Evolutionary conservation across 2,797 vertebrate species (phyloP).

Genomic region (Tympanoctomys barrerae): DNA sequence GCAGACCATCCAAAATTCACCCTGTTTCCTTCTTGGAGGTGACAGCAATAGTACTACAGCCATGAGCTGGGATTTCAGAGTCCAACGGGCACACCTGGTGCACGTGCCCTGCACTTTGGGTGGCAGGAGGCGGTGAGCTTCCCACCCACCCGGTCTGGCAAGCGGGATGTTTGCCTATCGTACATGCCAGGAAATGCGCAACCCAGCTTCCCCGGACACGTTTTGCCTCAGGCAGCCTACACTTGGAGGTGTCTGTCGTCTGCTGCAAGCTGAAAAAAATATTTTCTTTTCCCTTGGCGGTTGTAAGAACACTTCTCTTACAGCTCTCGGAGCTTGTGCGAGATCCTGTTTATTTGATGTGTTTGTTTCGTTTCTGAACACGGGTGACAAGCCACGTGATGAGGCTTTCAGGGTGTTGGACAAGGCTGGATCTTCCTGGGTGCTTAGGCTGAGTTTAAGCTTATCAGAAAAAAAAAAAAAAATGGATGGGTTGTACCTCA

Average conservation of each 20-base stretch:
- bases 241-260: not conserved
- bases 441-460: rapidly evolving
- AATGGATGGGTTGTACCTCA: not conserved
- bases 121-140: not conserved
- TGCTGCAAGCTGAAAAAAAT: not conserved
- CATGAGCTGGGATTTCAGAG: not conserved
- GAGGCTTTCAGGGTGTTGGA: not conserved
- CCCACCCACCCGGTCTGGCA: not conserved
- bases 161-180: not conserved
- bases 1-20: no score
- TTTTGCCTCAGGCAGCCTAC: not conserved
- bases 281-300: not conserved
- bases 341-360: not conserved
- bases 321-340: not conserved
- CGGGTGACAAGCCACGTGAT: not conserved
- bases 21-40: no score
- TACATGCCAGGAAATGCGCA: not conserved
- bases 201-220: not conserved
- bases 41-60: no score
- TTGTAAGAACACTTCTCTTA: not conserved
- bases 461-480: not conserved
- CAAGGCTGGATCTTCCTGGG: not conserved
- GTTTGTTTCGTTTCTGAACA: not conserved
- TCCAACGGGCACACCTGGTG: no score
- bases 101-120: rapidly evolving